These are phyloP conservation scores for Ylistrum balloti DNA, from an alignment of 1,140 invertebrate species.

Conservation along the genomic window DNA sequence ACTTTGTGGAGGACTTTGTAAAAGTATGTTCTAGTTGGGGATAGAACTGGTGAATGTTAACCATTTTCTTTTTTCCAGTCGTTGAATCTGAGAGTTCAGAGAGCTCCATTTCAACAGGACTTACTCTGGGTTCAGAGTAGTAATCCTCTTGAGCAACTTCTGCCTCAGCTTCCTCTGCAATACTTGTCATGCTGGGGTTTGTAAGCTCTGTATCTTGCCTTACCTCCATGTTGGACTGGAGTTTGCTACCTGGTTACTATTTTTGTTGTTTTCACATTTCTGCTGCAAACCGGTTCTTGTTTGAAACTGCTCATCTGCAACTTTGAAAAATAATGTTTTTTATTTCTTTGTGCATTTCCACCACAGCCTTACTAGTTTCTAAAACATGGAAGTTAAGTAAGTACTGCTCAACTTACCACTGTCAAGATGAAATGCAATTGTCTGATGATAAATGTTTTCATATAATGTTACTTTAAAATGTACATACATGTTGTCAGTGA, in stretches of 20 bases:
- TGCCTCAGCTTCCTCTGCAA: background rate
- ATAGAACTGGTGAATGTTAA: slow-evolving; percentile 79
- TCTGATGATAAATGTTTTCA: no score
- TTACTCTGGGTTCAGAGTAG: slow-evolving; percentile 16
- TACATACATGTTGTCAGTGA: no score
- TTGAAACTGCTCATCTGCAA: background rate
- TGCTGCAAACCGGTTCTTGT: background rate
- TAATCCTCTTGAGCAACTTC: background rate
- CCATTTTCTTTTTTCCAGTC: slow-evolving; percentile 55
- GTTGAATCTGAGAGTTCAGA: slow-evolving; percentile 17
- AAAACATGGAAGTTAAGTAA: no score
- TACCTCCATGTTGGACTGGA: background rate
- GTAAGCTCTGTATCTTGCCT: slow-evolving; percentile 4
- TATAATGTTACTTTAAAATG: no score
- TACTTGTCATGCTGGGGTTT: background rate
- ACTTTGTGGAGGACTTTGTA: slow-evolving; percentile 58
- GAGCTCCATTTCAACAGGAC: slow-evolving; percentile 11
- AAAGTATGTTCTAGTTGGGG: slow-evolving; percentile 73
- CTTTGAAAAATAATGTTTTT: no score
- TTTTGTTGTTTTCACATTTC: background rate
- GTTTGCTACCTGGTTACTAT: background rate
- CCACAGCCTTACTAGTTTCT: no score
- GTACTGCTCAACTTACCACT: no score
- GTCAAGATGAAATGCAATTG: no score
- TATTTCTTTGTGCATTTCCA: no score